Evolutionary conservation across 2,888 invertebrate genomes (phyloP).

Genomic region (Beris morrisii): DNA sequence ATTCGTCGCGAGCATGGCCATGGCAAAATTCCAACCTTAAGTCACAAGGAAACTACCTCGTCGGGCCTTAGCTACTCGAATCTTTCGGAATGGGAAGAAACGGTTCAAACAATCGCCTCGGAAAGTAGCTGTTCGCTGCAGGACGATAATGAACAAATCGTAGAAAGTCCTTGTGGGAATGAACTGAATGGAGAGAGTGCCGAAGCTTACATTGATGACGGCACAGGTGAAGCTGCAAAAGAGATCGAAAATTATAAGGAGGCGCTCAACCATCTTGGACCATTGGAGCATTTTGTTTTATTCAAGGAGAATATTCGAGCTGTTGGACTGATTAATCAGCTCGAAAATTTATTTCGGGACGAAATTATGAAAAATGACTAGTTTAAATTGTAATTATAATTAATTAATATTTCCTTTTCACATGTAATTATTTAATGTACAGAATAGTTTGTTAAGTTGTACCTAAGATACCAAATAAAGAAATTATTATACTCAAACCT

Average conservation of each 20-base stretch:
- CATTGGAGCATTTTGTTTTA: slow-evolving; percentile 27
- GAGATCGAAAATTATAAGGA: slow-evolving; percentile 12
- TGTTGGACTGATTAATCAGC: slow-evolving; percentile 29
- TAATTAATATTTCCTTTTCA: too few species aligned
- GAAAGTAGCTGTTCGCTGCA: too few species aligned
- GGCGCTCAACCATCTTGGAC: slow-evolving; percentile 21
- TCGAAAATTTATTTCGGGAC: slow-evolving; percentile 21
- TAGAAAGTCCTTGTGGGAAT: too few species aligned
- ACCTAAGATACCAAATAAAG: too few species aligned
- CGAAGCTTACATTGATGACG: background rate
- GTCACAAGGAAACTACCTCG: background rate
- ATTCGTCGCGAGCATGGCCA: background rate
- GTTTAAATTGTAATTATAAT: too few species aligned
- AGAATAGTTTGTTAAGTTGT: too few species aligned
- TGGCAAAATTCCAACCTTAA: background rate
- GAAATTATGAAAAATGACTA: slow-evolving; percentile 3
- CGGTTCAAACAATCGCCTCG: background rate
- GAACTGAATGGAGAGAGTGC: too few species aligned
- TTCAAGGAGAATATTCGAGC: slow-evolving; percentile 20
- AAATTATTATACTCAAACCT: too few species aligned
- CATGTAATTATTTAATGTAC: too few species aligned
- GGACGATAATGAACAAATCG: too few species aligned
- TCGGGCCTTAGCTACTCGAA: too few species aligned
- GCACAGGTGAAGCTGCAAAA: background rate
- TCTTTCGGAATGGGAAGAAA: background rate